Percentiles rank a stretch among this genome's conserved stretches.
phyloP scores from a whole-genome alignment of 2,888 invertebrate species.

The Zhuqinia jingwanae region DNA sequence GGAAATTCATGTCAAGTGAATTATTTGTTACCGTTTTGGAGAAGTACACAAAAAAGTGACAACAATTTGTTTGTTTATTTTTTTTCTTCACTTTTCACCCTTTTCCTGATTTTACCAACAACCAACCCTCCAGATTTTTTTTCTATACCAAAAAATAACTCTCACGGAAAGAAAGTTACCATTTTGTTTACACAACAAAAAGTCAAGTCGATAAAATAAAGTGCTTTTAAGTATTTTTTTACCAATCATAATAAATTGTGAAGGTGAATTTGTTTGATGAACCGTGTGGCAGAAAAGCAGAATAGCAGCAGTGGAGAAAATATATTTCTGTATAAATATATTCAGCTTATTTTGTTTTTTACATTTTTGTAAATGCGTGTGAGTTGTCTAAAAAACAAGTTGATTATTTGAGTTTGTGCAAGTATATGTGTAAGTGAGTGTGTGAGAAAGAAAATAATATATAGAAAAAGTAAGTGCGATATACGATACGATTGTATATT shows the following conservation, averaged over 20 bases:
- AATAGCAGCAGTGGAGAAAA: conserved; percentile 43
- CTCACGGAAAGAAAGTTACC: conserved; percentile 14
- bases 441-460: conserved; percentile 57
- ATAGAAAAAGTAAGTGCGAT: conserved; percentile 33
- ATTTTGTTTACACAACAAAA: no score
- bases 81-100: no score
- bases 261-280: conserved; percentile 48
- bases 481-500: not conserved
- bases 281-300: conserved; percentile 34
- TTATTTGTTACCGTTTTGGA: not conserved
- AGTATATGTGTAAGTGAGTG: no score
- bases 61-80: not conserved
- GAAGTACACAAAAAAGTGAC: not conserved
- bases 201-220: not conserved
- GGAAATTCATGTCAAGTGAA: conserved; percentile 13
- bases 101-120: no score
- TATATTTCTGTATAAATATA: no score
- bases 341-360: no score
- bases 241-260: conserved; percentile 2
- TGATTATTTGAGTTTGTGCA: no score
- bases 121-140: no score
- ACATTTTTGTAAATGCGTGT: no score
- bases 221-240: not conserved
- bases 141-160: no score
- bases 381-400: no score